These are phyloP conservation scores for Apis florea DNA, from an alignment of 1,140 invertebrate species.

Conservation along the genomic window DNA sequence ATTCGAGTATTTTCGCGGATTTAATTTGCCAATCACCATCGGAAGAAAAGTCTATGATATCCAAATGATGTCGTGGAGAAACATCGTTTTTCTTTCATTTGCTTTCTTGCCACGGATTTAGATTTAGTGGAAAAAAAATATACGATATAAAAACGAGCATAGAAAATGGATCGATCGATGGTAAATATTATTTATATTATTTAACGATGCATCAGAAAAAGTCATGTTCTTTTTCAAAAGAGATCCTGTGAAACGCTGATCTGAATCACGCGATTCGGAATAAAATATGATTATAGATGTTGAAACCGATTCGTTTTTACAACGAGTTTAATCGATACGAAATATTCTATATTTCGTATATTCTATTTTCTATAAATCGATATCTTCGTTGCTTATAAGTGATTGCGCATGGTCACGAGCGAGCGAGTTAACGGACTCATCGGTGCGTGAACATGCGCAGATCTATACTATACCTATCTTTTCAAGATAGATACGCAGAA, in stretches of 20 bases:
- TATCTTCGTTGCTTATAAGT: conserved; percentile 53
- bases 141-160: conserved; percentile 12
- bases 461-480: conserved; percentile 1
- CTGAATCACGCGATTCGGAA: background rate
- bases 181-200: background rate
- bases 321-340: too few species aligned
- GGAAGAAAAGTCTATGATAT: too few species aligned
- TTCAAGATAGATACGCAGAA: conserved; percentile 39
- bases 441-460: conserved; percentile 19
- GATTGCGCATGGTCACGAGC: background rate
- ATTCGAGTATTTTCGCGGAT: background rate
- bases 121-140: conserved; percentile 42
- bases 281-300: background rate
- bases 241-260: background rate
- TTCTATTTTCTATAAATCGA: conserved; percentile 13
- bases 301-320: background rate
- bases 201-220: conserved; percentile 1
- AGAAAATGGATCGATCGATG: conserved; percentile 19
- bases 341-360: too few species aligned
- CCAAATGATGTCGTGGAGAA: too few species aligned
- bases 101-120: conserved; percentile 63
- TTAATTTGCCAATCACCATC: background rate
- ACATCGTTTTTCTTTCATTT: too few species aligned
- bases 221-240: background rate
- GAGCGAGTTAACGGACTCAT: background rate